Evolutionary conservation across 2,888 invertebrate genomes (phyloP).

Genomic region (Drosophila differens): DNA sequence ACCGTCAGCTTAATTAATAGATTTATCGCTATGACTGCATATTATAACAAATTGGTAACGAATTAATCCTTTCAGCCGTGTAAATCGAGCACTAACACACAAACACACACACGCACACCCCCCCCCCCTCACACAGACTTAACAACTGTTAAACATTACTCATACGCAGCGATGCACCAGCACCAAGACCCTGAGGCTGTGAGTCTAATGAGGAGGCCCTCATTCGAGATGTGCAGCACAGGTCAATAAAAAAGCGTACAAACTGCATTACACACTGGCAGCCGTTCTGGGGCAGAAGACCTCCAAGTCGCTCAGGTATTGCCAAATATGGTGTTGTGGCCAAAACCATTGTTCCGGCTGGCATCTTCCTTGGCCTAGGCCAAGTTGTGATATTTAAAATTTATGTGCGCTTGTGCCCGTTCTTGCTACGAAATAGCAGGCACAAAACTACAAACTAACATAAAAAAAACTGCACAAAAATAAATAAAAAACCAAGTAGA

Average conservation of each 20-base stretch:
- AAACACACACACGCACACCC: conserved; percentile 4
- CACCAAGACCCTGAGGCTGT: conserved; percentile 10
- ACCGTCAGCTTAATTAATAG: conserved; percentile 84
- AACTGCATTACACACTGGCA: conserved; percentile 68
- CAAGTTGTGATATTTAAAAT: conserved; percentile 71
- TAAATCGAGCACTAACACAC: conserved; percentile 57
- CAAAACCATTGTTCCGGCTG: conserved; percentile 55
- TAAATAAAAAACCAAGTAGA: conserved; percentile 2
- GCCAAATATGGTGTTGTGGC: conserved; percentile 65
- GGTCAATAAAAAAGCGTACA: conserved; percentile 81
- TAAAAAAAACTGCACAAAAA: conserved; percentile 8
- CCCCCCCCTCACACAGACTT: not conserved
- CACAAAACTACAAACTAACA: conserved; percentile 27
- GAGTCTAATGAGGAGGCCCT: conserved; percentile 39
- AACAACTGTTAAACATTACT: conserved; percentile 56
- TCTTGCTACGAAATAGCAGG: conserved; percentile 49
- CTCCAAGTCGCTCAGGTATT: conserved; percentile 32
- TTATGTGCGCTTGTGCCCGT: conserved; percentile 67
- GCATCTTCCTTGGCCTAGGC: conserved; percentile 55
- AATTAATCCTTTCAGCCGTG: conserved; percentile 84
- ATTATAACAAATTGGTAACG: conserved; percentile 84
- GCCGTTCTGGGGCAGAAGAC: conserved; percentile 11
- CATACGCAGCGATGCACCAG: conserved; percentile 65
- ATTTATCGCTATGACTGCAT: conserved; percentile 82
- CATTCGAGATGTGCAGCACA: conserved; percentile 23